These are phyloP conservation scores for Rhincodon typus DNA, from an alignment of 2,797 vertebrate genomes.

Conservation along the genomic window DNA sequence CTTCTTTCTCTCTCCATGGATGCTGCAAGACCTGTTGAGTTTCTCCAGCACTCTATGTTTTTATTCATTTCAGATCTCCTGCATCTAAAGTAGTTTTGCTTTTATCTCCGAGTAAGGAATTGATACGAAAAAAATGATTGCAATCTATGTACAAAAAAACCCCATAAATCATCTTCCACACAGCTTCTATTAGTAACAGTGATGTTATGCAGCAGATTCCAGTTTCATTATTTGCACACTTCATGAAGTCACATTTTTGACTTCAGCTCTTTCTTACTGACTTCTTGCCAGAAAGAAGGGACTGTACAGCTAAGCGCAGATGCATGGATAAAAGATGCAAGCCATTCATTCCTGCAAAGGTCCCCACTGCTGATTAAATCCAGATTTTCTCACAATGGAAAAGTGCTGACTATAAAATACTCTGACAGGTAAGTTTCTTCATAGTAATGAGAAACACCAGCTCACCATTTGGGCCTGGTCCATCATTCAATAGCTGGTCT, in stretches of 20 bases:
- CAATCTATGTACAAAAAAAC: background rate
- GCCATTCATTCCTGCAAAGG: background rate
- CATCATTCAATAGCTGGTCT: background rate
- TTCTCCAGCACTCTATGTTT: no score
- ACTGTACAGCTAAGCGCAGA: background rate
- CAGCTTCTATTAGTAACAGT: background rate
- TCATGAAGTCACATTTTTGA: background rate
- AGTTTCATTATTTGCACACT: background rate
- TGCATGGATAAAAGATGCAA: background rate
- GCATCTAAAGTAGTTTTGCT: no score
- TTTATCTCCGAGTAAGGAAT: background rate
- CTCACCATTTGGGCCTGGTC: background rate
- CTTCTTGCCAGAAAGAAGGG: background rate
- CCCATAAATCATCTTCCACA: background rate
- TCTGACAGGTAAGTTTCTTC: background rate
- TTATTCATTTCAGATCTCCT: no score
- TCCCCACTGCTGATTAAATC: background rate
- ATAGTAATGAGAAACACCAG: background rate
- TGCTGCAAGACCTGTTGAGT: no score
- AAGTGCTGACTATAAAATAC: background rate
- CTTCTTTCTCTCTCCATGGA: no score
- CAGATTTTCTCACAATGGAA: background rate
- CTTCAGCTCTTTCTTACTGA: background rate
- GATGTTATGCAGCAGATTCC: background rate
- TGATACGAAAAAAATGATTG: no score